A percentile compares a stretch with the other conserved stretches of the same genome.
Conservation (phyloP, 1,140 invertebrate genomes). For the Leptonema lineaticorne region DNA sequence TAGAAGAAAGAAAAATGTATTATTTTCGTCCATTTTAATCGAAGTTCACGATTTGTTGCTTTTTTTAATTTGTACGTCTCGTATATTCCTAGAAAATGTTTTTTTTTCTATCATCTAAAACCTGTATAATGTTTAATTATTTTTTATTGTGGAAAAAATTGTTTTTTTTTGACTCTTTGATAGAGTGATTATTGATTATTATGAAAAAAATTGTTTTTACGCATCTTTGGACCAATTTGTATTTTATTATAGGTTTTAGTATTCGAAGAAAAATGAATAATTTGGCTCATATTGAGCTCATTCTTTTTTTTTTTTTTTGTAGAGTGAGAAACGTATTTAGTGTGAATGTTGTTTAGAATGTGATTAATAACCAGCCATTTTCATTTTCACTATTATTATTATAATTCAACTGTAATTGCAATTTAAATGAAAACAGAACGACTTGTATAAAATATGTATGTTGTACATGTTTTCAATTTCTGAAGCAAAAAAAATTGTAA, state of each 20-base stretch:
- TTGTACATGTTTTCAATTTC: no score
- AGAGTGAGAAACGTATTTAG: slow-evolving; percentile 31
- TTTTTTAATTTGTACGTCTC: no score
- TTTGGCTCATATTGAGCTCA: slow-evolving; percentile 43
- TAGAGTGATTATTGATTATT: no score
- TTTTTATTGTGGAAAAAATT: no score
- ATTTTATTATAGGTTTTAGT: slow-evolving; percentile 39
- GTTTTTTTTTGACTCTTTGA: no score
- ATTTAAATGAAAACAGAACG: no score
- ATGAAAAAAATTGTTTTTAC: no score
- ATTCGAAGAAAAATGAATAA: slow-evolving; percentile 38
- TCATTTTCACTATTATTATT: slow-evolving; percentile 29
- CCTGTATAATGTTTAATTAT: no score
- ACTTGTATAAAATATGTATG: slow-evolving; percentile 12
- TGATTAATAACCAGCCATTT: slow-evolving; percentile 38
- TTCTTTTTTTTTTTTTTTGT: slow-evolving; percentile 32
- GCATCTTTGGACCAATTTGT: slow-evolving; percentile 8
- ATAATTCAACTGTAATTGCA: slow-evolving; percentile 4
- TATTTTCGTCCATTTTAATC: neutral
- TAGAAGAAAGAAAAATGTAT: slow-evolving; percentile 3
- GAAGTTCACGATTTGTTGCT: slow-evolving; percentile 1
- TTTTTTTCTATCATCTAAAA: slow-evolving; percentile 39
- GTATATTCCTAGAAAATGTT: slow-evolving; percentile 31
- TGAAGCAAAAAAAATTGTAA: slow-evolving; percentile 8
- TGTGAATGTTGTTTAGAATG: slow-evolving; percentile 28